phyloP scores from a whole-genome alignment of 2,888 invertebrate genomes.

The Hydrotaea cyrtoneurina region DNA sequence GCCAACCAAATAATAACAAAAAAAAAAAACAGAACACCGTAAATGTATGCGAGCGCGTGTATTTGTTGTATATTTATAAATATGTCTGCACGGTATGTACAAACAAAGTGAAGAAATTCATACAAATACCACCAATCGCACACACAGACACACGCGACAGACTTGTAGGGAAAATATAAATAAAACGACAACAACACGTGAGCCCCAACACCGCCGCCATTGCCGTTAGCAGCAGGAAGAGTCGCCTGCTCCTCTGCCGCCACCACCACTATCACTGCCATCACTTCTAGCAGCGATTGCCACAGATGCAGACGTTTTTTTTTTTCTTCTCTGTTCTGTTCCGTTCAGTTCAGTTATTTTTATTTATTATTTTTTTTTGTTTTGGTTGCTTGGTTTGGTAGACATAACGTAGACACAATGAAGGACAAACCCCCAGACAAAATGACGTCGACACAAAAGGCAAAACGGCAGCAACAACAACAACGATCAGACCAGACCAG shows the following conservation, averaged over 20 bases:
- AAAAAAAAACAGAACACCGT: background rate
- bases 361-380: too few relatives aligned
- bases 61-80: background rate
- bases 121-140: background rate
- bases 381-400: conserved; percentile 45
- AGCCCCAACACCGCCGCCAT: background rate
- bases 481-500: background rate
- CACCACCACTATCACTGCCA: background rate
- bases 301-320: conserved; percentile 55
- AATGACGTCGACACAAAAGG: conserved; percentile 53
- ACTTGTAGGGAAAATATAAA: conserved; percentile 12
- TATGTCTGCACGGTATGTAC: background rate
- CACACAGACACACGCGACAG: background rate
- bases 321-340: conserved; percentile 39
- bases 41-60: background rate
- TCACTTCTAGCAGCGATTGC: conserved; percentile 3
- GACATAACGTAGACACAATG: conserved; percentile 64
- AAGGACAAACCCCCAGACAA: conserved; percentile 65
- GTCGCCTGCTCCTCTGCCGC: background rate
- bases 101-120: conserved; percentile 15
- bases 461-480: background rate
- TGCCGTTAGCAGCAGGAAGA: background rate
- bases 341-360: too few relatives aligned
- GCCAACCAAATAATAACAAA: background rate
- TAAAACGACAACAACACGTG: conserved; percentile 19